These are phyloP conservation scores for Octomys mimax DNA, from an alignment of 2,797 vertebrate genomes.

Conservation along the genomic window DNA sequence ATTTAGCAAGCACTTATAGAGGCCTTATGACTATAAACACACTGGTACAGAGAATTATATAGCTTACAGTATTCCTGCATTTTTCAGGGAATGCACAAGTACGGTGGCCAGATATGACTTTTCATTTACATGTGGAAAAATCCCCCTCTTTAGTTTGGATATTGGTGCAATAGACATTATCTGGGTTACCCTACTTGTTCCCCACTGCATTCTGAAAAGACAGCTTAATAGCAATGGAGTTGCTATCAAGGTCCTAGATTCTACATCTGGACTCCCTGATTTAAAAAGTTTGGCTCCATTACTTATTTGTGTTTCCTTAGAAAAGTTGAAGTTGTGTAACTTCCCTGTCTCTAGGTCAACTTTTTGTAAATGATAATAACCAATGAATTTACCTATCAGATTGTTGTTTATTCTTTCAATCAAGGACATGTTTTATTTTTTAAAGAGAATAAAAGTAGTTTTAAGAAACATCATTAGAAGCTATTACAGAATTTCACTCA, in stretches of 20 bases:
- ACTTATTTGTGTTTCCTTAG: constrained; percentile 26
- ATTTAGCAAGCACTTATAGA: neutral
- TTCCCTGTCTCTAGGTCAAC: neutral
- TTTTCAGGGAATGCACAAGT: neutral
- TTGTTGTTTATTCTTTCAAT: neutral
- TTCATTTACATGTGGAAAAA: neutral
- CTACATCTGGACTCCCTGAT: neutral
- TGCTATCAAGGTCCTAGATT: neutral
- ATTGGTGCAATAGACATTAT: neutral
- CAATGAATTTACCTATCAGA: neutral
- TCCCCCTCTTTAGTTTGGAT: neutral
- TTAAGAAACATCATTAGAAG: too few species aligned
- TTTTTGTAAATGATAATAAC: neutral
- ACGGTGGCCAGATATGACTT: neutral
- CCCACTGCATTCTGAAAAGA: neutral
- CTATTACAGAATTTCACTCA: too few species aligned
- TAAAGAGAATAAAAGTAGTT: too few species aligned
- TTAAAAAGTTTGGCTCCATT: neutral
- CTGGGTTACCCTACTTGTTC: neutral
- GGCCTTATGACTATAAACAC: neutral
- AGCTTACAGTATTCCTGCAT: neutral
- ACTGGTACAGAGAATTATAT: neutral
- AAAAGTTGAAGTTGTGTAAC: neutral
- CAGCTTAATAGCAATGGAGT: neutral
- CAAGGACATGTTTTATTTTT: too few species aligned